Conservation (phyloP, 2,797 vertebrate genomes). For the Sebastes diploproa region DNA sequence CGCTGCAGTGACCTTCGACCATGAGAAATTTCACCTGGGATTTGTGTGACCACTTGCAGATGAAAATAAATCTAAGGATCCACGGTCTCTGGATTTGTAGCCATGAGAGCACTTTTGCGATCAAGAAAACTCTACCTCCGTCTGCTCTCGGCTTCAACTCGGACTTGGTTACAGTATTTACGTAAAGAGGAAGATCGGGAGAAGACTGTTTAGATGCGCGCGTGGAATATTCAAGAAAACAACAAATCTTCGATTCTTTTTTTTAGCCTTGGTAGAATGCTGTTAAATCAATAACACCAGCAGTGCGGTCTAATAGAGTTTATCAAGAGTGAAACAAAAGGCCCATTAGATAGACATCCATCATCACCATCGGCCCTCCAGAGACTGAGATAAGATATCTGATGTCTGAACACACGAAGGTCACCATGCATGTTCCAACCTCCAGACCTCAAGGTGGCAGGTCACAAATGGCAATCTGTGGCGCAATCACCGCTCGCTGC, state of each 20-base stretch:
- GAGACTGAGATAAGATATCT: conserved; percentile 11
- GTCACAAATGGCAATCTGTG: conserved; percentile 38
- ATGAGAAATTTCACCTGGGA: conserved; percentile 16
- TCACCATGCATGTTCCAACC: not conserved
- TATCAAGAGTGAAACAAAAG: conserved; percentile 25
- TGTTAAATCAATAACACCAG: conserved; percentile 19
- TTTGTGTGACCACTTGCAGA: not conserved
- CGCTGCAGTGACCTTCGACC: conserved; percentile 5
- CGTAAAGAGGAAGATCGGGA: not conserved
- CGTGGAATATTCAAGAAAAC: not conserved
- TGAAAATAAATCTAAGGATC: not conserved
- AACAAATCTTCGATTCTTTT: not conserved
- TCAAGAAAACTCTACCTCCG: not conserved
- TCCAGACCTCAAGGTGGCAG: conserved; percentile 24
- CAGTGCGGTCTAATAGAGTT: not conserved
- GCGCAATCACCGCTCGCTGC: conserved; percentile 14
- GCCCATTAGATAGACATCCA: conserved; percentile 30
- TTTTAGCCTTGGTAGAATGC: not conserved
- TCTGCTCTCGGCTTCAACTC: not conserved
- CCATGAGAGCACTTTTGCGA: not conserved
- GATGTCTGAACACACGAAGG: conserved; percentile 12
- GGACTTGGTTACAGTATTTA: not conserved
- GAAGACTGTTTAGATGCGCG: not conserved
- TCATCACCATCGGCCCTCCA: not conserved
- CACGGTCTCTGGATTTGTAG: not conserved